These are phyloP conservation scores for Lepidurus packardi DNA, from an alignment of 1,140 invertebrate genomes.

Conservation along the genomic window DNA sequence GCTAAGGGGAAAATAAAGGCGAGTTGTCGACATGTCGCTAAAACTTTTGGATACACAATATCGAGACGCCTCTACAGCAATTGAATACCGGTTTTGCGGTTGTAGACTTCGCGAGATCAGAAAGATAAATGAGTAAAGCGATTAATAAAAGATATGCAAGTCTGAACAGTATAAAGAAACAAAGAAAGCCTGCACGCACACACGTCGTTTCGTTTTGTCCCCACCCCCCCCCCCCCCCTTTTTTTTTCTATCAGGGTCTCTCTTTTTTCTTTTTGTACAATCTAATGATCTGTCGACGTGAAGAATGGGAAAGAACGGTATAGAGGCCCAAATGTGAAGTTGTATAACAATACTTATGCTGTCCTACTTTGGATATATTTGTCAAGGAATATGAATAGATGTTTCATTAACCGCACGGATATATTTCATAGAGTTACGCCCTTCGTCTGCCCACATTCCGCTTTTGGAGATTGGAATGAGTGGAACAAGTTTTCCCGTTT, in stretches of 20 bases:
- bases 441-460: neutral
- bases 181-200: neutral
- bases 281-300: neutral
- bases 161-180: neutral
- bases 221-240: too few species aligned
- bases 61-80: neutral
- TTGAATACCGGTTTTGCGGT: neutral
- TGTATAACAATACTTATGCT: neutral
- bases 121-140: neutral
- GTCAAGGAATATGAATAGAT: constrained; percentile 13
- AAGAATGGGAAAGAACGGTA: neutral
- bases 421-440: neutral
- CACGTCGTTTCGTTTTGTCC: neutral
- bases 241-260: neutral
- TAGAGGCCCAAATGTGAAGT: neutral
- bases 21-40: too few species aligned
- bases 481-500: neutral
- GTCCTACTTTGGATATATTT: neutral
- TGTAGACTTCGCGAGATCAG: neutral
- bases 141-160: neutral
- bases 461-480: neutral
- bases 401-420: neutral
- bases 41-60: too few species aligned
- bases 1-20: too few species aligned
- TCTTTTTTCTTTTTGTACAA: neutral